Evolutionary conservation across 2,888 invertebrate genomes (phyloP), one percentile per base, ranked within the genome.

Genomic region (Elysia crispata): DNA sequence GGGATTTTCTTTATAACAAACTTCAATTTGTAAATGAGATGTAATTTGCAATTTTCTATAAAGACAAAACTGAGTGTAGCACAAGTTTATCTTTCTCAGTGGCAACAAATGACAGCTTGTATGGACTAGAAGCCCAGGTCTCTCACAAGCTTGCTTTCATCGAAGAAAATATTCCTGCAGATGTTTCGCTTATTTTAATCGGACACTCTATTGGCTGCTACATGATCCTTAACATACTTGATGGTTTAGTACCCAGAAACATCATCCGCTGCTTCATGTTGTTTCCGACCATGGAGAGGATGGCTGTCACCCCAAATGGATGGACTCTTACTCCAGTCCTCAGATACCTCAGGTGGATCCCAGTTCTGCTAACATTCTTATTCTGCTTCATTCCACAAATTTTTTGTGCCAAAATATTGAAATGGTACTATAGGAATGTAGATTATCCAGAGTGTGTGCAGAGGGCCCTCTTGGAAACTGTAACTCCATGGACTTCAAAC

Each of bases 191-290:
- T 62, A 95, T 97, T 91, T 92, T 98, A 60, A 94, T 98, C 86
- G 97, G 96, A 1, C 98, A 98, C 93, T 98, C 98, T 0, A 96
- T 98, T 88, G 98, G 98, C 3, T 94, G 95, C 76, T 97, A 97
- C 94, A 95, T 97, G 88, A 94, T 95, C 83, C 90, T 97, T 79
- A 95, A 97, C 89, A 90, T 97, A 73, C 89, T 96, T 41, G 94
- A 95, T 85, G 92, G 86, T 28, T 85, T 92, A 31, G 84, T 89
- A 23, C 81, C 88, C 31, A 57, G n/a, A 33, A 75, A 81, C 83
- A 92, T 94, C 25, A 66, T 84, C 41, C 85, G 89, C 80, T 96
- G 87, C 91, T 93, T 86, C 91, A 92, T 97, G 83, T 92, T 98
- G 1, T 97, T 97, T 92, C 98, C 98, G 0, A 96, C 97, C 0